A percentile compares a stretch with the other conserved stretches of the same genome.
Conservation (phyloP, 2,113 vertebrate species). For the Solenodon paradoxus region DNA sequence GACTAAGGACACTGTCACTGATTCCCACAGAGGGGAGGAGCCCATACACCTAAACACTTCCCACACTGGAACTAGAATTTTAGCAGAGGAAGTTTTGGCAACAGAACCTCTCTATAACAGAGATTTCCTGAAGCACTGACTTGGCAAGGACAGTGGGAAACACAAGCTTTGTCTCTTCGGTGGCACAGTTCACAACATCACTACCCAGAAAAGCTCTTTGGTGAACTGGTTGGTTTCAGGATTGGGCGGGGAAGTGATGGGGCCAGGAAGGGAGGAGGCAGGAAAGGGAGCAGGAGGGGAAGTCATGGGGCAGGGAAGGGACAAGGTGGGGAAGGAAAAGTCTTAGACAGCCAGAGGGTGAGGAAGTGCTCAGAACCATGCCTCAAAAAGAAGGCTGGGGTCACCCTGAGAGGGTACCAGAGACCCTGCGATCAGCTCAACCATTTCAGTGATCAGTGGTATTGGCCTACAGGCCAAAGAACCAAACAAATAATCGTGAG, state of each 20-base stretch:
- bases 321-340: neutral
- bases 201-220: neutral
- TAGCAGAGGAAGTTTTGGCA: too few species aligned
- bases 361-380: neutral
- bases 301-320: accelerated
- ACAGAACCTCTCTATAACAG: too few species aligned
- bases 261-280: too few species aligned
- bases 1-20: too few species aligned
- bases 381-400: neutral
- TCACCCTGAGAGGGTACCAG: neutral
- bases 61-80: too few species aligned
- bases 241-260: too few species aligned
- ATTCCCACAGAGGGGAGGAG: too few species aligned
- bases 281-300: too few species aligned
- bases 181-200: neutral
- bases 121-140: neutral
- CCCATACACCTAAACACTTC: too few species aligned
- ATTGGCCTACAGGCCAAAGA: neutral
- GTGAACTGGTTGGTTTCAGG: neutral
- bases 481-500: neutral
- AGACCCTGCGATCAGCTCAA: too few species aligned
- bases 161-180: neutral
- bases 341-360: neutral
- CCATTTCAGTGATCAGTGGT: too few species aligned
- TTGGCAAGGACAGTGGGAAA: neutral